phyloP scores from a whole-genome alignment of 2,888 invertebrate species.

The Bimastos eiseni region DNA sequence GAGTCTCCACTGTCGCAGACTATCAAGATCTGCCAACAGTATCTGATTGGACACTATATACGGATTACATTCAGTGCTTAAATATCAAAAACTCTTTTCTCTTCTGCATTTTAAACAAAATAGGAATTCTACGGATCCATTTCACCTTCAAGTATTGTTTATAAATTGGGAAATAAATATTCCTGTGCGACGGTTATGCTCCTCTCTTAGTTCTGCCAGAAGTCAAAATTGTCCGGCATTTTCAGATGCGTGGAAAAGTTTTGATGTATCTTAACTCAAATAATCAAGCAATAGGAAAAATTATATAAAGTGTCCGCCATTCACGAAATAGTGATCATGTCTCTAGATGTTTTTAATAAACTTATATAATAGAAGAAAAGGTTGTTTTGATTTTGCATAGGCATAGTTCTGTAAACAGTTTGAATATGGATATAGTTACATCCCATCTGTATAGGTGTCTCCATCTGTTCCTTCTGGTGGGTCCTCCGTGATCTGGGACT shows the following conservation, averaged over 20 bases:
- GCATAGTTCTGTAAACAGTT: not conserved
- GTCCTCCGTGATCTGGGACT: not conserved
- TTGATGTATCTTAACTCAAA: not conserved
- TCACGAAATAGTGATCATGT: not conserved
- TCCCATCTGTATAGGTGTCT: not conserved
- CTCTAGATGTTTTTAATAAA: not conserved
- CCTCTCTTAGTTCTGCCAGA: not conserved
- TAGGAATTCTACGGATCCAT: not conserved
- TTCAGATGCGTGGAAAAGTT: not conserved
- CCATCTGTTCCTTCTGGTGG: not conserved
- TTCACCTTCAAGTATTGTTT: not conserved
- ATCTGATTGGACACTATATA: not conserved
- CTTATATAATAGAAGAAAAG: not conserved
- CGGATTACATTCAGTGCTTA: not conserved
- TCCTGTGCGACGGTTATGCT: not conserved
- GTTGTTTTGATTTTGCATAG: not conserved
- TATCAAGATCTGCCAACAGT: not conserved
- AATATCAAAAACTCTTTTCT: not conserved
- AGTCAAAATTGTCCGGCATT: not conserved
- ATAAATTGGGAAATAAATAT: not conserved
- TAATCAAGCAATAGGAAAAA: not conserved
- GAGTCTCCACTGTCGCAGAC: not conserved
- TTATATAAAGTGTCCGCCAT: not conserved
- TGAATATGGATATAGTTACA: not conserved
- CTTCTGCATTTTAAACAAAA: not conserved